A percentile compares a stretch with the other conserved stretches of the same genome.
phyloP scores from a whole-genome alignment of 2,888 invertebrate genomes.

The Zele albiditarsus region DNA sequence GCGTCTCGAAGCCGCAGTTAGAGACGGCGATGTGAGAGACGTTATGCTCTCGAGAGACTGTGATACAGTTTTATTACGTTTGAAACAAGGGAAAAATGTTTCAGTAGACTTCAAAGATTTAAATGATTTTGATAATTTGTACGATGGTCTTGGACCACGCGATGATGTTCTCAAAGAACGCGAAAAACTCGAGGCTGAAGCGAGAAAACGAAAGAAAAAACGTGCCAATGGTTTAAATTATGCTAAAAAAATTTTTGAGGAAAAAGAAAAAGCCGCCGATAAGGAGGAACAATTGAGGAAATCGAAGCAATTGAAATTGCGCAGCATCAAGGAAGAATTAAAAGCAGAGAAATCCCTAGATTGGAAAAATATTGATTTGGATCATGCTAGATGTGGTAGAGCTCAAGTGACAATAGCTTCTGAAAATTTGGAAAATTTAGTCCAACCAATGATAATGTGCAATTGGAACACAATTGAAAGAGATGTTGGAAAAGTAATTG shows the following conservation, averaged over 20 bases:
- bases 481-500: constrained; percentile 72
- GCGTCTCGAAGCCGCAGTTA: constrained; percentile 83
- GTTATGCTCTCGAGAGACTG: constrained; percentile 85
- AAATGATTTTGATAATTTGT: constrained; percentile 76
- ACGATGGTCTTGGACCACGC: constrained; percentile 82
- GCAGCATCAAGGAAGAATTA: constrained; percentile 64
- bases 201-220: constrained; percentile 76
- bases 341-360: constrained; percentile 68
- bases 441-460: constrained; percentile 79
- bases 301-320: constrained; percentile 65
- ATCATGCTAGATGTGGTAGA: constrained; percentile 74
- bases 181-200: constrained; percentile 76
- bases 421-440: constrained; percentile 78
- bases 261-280: constrained; percentile 82
- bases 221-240: constrained; percentile 79
- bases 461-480: constrained; percentile 80
- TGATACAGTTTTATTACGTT: constrained; percentile 82
- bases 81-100: constrained; percentile 84
- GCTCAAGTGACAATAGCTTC: constrained; percentile 73
- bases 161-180: constrained; percentile 79
- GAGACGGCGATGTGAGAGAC: constrained; percentile 85
- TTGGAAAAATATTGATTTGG: constrained; percentile 75
- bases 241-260: constrained; percentile 84
- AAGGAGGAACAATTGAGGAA: constrained; percentile 75
- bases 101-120: constrained; percentile 81